Evolutionary conservation across 2,113 vertebrate species (phyloP).

Genomic region (Macquaria ambigua): DNA sequence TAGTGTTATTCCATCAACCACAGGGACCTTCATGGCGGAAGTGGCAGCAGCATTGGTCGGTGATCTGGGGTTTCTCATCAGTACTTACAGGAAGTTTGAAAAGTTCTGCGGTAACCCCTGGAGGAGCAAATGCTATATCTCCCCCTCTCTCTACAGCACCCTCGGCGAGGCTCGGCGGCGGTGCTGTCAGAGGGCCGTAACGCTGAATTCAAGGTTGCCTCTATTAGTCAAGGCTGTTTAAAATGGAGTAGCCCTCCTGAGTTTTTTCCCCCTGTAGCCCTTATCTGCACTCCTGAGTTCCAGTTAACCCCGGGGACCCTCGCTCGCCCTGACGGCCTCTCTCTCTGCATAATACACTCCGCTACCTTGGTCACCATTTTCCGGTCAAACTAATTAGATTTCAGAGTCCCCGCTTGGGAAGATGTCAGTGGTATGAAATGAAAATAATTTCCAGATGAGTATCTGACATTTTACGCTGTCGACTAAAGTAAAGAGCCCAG

Average conservation of each 20-base stretch:
- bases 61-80: constrained; percentile 14
- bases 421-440: constrained; percentile 80
- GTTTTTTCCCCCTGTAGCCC: constrained; percentile 41
- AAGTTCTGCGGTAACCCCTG: constrained; percentile 51
- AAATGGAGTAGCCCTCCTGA: constrained; percentile 72
- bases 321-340: constrained; percentile 49
- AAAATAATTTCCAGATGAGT: constrained; percentile 85
- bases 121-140: constrained; percentile 40
- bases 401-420: constrained; percentile 65
- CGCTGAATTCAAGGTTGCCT: constrained; percentile 67
- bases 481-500: constrained; percentile 70
- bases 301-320: constrained; percentile 78
- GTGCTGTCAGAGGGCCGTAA: constrained; percentile 42
- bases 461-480: constrained; percentile 81
- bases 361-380: constrained; percentile 72
- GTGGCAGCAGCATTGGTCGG: not conserved
- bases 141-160: not conserved
- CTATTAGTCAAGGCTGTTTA: constrained; percentile 72
- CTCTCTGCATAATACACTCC: constrained; percentile 71
- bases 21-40: no score
- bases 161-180: constrained; percentile 6
- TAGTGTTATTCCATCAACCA: not conserved
- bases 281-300: constrained; percentile 80
- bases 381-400: constrained; percentile 84
- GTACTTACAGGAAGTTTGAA: constrained; percentile 45